Conservation (phyloP, 2,797 vertebrate species). For the Esox lucius region DNA sequence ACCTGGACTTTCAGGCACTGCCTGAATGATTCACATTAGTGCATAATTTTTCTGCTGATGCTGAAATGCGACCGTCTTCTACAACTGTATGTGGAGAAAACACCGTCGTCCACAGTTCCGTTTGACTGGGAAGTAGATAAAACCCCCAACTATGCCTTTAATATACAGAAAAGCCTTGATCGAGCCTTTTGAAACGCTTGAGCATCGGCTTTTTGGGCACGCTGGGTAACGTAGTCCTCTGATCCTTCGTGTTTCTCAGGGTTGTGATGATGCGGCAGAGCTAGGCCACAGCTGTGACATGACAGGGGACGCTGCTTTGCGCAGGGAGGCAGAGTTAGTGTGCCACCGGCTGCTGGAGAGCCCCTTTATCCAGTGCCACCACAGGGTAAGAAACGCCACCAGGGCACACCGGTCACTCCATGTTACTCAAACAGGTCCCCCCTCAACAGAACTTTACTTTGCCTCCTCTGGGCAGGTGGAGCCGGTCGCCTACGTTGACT, state of each 20-base stretch:
- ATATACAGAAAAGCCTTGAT: neutral
- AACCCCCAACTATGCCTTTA: too few relatives aligned
- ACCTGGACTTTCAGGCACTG: neutral
- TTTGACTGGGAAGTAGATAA: too few relatives aligned
- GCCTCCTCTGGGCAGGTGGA: slow-evolving; percentile 71
- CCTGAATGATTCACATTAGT: too few relatives aligned
- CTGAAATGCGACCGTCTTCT: too few relatives aligned
- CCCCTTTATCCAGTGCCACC: slow-evolving; percentile 82
- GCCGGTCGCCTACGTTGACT: slow-evolving; percentile 75
- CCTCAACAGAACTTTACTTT: neutral
- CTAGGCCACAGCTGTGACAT: slow-evolving; percentile 71
- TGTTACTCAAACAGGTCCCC: neutral
- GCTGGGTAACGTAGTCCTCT: neutral
- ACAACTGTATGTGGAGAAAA: too few relatives aligned
- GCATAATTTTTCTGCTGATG: too few relatives aligned
- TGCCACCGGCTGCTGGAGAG: slow-evolving; percentile 75
- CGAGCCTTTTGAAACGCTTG: neutral
- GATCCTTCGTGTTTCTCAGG: slow-evolving; percentile 36
- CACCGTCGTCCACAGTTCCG: too few relatives aligned
- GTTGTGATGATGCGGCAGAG: slow-evolving; percentile 80
- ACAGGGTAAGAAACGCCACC: slow-evolving; percentile 68
- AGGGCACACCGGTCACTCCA: neutral
- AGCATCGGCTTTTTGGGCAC: neutral
- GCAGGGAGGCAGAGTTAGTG: slow-evolving; percentile 61
- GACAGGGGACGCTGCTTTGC: slow-evolving; percentile 26